Evolutionary conservation across 64 coral and sea anemone genomes (phyloP).

Genomic region (Platygyra sinensis): DNA sequence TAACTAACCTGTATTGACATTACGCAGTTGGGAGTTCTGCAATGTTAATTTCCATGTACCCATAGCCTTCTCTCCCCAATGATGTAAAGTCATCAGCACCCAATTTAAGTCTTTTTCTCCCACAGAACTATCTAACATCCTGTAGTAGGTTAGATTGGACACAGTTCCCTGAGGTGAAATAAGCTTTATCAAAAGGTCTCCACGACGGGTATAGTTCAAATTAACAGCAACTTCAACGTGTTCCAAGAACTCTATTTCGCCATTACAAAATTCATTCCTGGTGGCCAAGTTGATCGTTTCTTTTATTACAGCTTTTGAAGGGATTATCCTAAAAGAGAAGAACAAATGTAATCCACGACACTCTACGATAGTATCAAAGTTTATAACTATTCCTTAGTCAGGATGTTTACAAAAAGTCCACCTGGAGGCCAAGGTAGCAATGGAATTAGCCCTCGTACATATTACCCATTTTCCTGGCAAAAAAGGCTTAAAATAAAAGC

Average conservation of each 20-base stretch:
- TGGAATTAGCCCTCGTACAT: too few species aligned
- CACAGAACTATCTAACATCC: background rate
- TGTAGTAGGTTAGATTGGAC: conserved; percentile 7
- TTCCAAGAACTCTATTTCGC: conserved; percentile 4
- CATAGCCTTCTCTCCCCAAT: conserved; percentile 26
- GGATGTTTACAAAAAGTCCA: too few species aligned
- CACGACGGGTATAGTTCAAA: background rate
- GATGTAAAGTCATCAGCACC: conserved; percentile 10
- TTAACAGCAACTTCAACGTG: conserved; percentile 7
- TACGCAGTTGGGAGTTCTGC: background rate
- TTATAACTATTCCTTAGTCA: too few species aligned
- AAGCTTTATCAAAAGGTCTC: background rate
- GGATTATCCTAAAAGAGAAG: background rate
- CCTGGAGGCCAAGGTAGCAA: too few species aligned
- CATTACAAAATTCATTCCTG: background rate
- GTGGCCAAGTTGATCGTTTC: background rate
- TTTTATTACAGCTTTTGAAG: background rate
- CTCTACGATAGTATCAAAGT: too few species aligned
- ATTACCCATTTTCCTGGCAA: too few species aligned
- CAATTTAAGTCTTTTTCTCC: conserved; percentile 4
- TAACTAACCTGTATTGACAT: background rate
- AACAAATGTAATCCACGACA: background rate
- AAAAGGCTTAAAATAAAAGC: too few species aligned
- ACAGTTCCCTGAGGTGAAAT: background rate
- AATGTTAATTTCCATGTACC: conserved; percentile 12